A percentile compares a stretch with the other conserved stretches of the same genome.
These are phyloP conservation scores for Cynodonichthys magdalenae DNA, from an alignment of 2,797 vertebrate genomes.

Conservation along the genomic window DNA sequence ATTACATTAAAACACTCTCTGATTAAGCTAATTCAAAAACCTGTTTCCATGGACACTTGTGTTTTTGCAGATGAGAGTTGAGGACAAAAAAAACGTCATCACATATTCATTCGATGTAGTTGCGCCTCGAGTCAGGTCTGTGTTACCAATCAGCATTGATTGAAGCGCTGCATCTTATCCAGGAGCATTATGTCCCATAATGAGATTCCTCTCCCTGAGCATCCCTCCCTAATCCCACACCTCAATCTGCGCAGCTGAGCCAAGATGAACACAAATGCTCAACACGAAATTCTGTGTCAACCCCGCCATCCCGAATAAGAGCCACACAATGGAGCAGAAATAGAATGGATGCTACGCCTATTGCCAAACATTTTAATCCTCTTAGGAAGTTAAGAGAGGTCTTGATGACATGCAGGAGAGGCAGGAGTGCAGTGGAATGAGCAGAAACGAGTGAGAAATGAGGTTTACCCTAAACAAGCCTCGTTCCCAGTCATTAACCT, in stretches of 20 bases:
- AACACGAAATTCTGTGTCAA: slow-evolving; percentile 57
- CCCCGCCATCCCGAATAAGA: slow-evolving; percentile 43
- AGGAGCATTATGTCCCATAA: slow-evolving; percentile 58
- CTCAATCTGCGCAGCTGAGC: slow-evolving; percentile 53
- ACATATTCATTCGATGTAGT: slow-evolving; percentile 43
- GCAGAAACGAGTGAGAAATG: slow-evolving; percentile 35
- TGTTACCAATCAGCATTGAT: slow-evolving; percentile 56
- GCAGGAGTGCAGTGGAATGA: slow-evolving; percentile 26
- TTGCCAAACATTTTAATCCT: slow-evolving; percentile 72
- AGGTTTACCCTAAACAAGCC: slow-evolving; percentile 48
- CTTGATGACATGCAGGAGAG: slow-evolving; percentile 52
- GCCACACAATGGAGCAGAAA: slow-evolving; percentile 57
- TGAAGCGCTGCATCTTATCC: slow-evolving; percentile 46
- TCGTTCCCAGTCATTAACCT: slow-evolving; percentile 48
- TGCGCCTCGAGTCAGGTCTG: slow-evolving; percentile 36
- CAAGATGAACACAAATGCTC: slow-evolving; percentile 41
- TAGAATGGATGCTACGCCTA: slow-evolving; percentile 53
- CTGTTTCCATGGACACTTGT: slow-evolving; percentile 25
- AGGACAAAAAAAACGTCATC: slow-evolving; percentile 23
- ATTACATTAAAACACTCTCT: slow-evolving; percentile 21
- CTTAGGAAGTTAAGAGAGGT: slow-evolving; percentile 69
- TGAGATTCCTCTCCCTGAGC: slow-evolving; percentile 59
- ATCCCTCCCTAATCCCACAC: slow-evolving; percentile 51
- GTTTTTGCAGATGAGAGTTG: slow-evolving; percentile 5
- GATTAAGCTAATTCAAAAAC: slow-evolving; percentile 19